phyloP scores from a whole-genome alignment of 2,113 vertebrate genomes.

The Nansenia antarctica region DNA sequence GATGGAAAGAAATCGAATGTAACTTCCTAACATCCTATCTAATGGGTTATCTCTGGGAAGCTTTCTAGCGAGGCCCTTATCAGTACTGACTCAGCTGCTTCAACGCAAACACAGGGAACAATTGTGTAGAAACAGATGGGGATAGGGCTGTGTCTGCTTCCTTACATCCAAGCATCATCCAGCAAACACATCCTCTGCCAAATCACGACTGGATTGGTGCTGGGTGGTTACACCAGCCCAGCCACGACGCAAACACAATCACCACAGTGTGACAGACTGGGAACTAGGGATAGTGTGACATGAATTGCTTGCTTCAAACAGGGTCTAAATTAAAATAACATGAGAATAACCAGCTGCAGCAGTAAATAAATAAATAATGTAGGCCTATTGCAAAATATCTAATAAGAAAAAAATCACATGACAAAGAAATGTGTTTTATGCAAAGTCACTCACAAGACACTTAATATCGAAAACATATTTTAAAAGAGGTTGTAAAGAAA shows the following conservation, averaged over 20 bases:
- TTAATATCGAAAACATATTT: too few relatives aligned
- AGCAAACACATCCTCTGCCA: constrained; percentile 52
- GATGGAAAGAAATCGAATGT: constrained; percentile 7
- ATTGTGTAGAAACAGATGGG: constrained; percentile 61
- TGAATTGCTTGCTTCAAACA: background rate
- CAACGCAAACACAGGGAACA: constrained; percentile 68
- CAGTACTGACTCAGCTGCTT: constrained; percentile 72
- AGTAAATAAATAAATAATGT: background rate
- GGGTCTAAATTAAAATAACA: background rate
- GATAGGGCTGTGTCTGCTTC: constrained; percentile 25
- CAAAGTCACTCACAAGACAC: too few relatives aligned
- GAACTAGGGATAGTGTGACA: background rate
- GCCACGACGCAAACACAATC: constrained; percentile 24
- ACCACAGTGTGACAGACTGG: constrained; percentile 2
- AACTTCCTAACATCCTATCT: constrained; percentile 23
- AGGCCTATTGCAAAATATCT: background rate
- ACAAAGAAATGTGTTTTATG: too few relatives aligned
- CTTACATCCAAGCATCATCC: constrained; percentile 35
- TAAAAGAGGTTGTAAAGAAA: background rate
- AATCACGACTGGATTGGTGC: constrained; percentile 40
- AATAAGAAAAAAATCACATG: background rate
- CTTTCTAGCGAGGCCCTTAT: constrained; percentile 55
- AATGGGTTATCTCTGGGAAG: constrained; percentile 1
- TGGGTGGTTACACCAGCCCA: constrained; percentile 16
- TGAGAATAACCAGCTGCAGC: background rate